Base-by-base conservation (phyloP, 2,113 vertebrate genomes). In the Ophthalmolycus amberensis region DNA sequence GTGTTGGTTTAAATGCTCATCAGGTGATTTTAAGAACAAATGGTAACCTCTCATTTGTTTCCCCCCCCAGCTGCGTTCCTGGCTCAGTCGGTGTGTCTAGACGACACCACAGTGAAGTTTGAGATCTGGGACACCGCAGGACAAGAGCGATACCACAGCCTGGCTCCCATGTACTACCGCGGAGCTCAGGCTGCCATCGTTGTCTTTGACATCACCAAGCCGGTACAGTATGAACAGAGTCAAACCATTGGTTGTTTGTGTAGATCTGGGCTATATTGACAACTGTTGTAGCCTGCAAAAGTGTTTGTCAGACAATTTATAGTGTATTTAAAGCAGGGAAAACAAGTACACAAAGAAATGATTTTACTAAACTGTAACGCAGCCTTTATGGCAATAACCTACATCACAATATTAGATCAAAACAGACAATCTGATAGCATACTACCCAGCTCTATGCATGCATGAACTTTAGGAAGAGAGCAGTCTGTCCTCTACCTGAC, bases 91-190 rank as follows among this genome's bases (percentile, higher is more conserved):
- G 95, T 96, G 86, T 96, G 96, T 88, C 78, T 96, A 29, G 96
- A 96, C 2, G 95, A 96, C 79, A 96, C 96, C 72, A 96, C 96
- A 0, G 96, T 96, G 75, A 96, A 96, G 94, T 96, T 96, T 93
- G 96, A 96, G 91, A 96, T 96, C 89, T 96, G 96, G 96, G 96
- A 96, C 93, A 96, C 96, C 0, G 96, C 96, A 0, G 96, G 96
- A 56, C 96, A 96, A 62, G 96, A 96, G 89, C 93, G 96, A 22
- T 96, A 96, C 86, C 96, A 96, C 91, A 96, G 96, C 87, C 93
- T 96, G 83, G 96, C 96, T 8, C 96, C 96, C 29, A 96, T 96
- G 96, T 96, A 96, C 88, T 96, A 96, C 90, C 92, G 96, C 0
- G 96, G 96, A 2, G 96, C 96, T n/a, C 96, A 96, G 88, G 96